Conservation (phyloP, 64 coral and sea anemone species). For the Montipora foliosa region DNA sequence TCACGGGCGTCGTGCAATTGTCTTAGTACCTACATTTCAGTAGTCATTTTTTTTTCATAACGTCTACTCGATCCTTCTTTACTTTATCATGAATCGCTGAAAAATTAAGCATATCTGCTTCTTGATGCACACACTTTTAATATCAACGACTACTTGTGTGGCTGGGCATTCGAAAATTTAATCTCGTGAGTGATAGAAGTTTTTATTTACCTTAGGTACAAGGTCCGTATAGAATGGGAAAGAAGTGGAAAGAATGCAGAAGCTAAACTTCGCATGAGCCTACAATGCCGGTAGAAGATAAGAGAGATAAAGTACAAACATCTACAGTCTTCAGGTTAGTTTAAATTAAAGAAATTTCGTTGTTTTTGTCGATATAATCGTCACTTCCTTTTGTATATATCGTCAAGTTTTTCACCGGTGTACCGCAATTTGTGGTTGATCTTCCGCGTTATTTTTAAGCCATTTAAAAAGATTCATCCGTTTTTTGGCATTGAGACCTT, state of each 20-base stretch:
- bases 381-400: too few species aligned
- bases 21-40: too few species aligned
- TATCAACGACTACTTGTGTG: constrained; percentile 10
- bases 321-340: constrained; percentile 17
- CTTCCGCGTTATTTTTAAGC: neutral
- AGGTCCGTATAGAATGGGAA: neutral
- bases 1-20: too few species aligned
- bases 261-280: neutral
- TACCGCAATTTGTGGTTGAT: neutral
- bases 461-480: neutral
- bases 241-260: neutral
- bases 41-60: too few species aligned
- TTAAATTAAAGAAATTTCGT: neutral
- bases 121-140: neutral
- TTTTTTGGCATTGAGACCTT: neutral
- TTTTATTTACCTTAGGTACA: constrained; percentile 14
- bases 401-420: neutral
- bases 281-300: constrained; percentile 43
- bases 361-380: neutral
- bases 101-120: neutral
- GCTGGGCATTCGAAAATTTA: neutral
- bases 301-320: constrained; percentile 20
- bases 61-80: neutral
- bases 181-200: neutral
- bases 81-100: neutral